These are phyloP conservation scores for Quadriops clusia DNA, from an alignment of 2,888 invertebrate genomes.

Conservation along the genomic window DNA sequence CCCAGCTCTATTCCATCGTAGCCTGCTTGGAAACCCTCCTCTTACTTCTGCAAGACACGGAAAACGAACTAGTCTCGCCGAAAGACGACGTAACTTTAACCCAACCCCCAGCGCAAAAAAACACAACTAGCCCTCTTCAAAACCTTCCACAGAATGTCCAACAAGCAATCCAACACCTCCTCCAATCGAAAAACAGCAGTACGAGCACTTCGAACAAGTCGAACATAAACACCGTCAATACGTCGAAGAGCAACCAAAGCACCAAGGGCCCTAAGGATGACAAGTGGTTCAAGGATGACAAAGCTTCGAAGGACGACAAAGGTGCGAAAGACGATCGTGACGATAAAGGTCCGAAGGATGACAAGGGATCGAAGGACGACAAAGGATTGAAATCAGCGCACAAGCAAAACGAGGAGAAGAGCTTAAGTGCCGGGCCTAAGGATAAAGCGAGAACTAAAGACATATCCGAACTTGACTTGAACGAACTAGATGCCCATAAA, in stretches of 20 bases:
- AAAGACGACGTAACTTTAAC: slow-evolving; percentile 16
- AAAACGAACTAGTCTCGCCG: slow-evolving; percentile 81
- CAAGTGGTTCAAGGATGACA: background rate
- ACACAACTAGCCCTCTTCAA: slow-evolving; percentile 17
- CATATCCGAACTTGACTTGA: slow-evolving; percentile 18
- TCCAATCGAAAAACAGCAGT: slow-evolving; percentile 19
- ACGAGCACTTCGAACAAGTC: slow-evolving; percentile 10
- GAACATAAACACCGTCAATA: slow-evolving; percentile 4
- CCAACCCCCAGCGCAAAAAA: slow-evolving; percentile 17
- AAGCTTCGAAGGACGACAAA: slow-evolving; percentile 9
- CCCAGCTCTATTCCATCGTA: slow-evolving; percentile 78
- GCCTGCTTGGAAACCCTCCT: slow-evolving; percentile 83
- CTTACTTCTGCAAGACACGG: slow-evolving; percentile 73
- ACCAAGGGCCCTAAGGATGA: too few relatives aligned
- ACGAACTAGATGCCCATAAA: slow-evolving; percentile 28
- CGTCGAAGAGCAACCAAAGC: slow-evolving; percentile 8
- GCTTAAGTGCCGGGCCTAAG: slow-evolving; percentile 10
- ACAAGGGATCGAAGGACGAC: slow-evolving; percentile 8
- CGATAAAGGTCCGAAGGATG: too few relatives aligned
- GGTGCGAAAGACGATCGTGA: slow-evolving; percentile 4
- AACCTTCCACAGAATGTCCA: slow-evolving; percentile 18
- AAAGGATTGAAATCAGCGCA: slow-evolving; percentile 6
- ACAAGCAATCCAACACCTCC: slow-evolving; percentile 20
- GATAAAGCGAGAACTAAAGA: slow-evolving; percentile 12
- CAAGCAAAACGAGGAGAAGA: slow-evolving; percentile 14